phyloP scores from a whole-genome alignment of 2,797 vertebrate species.

The Macropus fuliginosus region DNA sequence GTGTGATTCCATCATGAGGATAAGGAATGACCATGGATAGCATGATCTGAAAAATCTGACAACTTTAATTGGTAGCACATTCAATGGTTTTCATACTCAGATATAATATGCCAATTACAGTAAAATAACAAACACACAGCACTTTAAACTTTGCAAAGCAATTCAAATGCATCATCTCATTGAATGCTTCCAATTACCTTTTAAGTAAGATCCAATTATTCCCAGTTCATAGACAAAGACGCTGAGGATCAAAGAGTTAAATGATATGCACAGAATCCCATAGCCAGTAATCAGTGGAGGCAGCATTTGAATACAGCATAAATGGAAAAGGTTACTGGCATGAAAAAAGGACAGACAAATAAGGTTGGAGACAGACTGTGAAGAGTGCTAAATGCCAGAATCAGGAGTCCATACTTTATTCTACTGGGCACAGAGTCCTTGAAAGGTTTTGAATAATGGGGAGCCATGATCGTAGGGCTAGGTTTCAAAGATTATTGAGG shows the following conservation, averaged over 20 bases:
- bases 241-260: neutral
- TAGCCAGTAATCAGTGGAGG: neutral
- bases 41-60: neutral
- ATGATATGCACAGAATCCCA: neutral
- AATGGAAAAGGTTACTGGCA: neutral
- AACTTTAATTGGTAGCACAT: slow-evolving; percentile 3
- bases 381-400: neutral
- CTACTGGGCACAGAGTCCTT: neutral
- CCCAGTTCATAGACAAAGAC: neutral
- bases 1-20: slow-evolving; percentile 10
- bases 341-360: neutral
- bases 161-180: neutral
- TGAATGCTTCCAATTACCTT: neutral
- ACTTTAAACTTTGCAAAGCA: neutral
- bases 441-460: neutral
- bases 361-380: neutral
- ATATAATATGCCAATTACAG: neutral
- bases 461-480: neutral
- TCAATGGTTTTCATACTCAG: neutral
- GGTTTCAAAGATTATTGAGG: neutral
- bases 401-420: neutral
- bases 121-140: neutral
- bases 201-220: neutral
- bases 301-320: neutral
- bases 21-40: neutral